Evolutionary conservation across 2,888 invertebrate species (phyloP).

Genomic region (Drosophila yooni): DNA sequence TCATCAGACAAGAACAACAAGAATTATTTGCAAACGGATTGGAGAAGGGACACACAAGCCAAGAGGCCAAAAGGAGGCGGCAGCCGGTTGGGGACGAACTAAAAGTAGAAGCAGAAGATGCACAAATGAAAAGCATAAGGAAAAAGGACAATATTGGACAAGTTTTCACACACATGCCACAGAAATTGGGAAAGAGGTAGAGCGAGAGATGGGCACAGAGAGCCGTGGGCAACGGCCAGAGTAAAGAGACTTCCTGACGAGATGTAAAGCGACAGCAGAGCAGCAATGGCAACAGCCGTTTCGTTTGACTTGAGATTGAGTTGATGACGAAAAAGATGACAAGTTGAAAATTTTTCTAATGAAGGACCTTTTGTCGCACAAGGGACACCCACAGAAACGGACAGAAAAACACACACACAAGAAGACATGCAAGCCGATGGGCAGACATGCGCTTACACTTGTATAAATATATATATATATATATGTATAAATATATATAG

Average conservation of each 20-base stretch:
- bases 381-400: conserved; percentile 53
- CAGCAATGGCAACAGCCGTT: conserved; percentile 67
- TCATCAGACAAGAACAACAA: conserved; percentile 55
- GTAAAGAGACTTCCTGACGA: conserved; percentile 60
- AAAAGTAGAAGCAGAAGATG: conserved; percentile 67
- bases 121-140: conserved; percentile 78
- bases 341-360: conserved; percentile 82
- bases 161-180: conserved; percentile 61
- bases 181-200: conserved; percentile 15
- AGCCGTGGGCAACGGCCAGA: conserved; percentile 18
- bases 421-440: conserved; percentile 40
- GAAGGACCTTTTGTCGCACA: conserved; percentile 77
- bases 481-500: conserved; percentile 2
- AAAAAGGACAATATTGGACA: conserved; percentile 79
- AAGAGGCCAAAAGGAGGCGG: conserved; percentile 39
- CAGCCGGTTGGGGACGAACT: conserved; percentile 17
- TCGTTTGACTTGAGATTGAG: conserved; percentile 79
- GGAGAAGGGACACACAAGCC: conserved; percentile 35
- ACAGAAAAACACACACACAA: conserved; percentile 12
- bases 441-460: conserved; percentile 32
- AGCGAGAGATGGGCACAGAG: background rate
- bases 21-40: conserved; percentile 39
- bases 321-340: conserved; percentile 82
- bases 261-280: conserved; percentile 72
- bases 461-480: conserved; percentile 20